Evolutionary conservation across 2,113 vertebrate species (phyloP).

Genomic region (Chionis minor): DNA sequence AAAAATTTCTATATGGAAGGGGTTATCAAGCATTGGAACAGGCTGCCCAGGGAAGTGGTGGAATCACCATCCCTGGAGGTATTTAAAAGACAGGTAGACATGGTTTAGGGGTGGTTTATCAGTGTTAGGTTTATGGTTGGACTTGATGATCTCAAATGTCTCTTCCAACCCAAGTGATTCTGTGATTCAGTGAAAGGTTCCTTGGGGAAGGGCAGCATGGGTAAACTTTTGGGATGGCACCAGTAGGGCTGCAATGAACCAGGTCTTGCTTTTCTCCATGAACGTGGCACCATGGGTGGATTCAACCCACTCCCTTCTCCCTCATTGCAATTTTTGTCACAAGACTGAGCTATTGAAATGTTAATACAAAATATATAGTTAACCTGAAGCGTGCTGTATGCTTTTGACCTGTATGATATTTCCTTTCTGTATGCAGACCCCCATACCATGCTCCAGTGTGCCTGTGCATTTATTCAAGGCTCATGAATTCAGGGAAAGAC

Average conservation of each 20-base stretch:
- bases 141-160: too few species aligned
- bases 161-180: too few species aligned
- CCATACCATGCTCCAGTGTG: accelerated
- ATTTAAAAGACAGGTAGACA: too few species aligned
- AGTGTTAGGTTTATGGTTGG: too few species aligned
- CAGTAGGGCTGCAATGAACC: too few species aligned
- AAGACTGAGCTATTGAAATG: background rate
- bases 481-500: background rate
- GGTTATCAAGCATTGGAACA: too few species aligned
- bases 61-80: too few species aligned
- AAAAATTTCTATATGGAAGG: too few species aligned
- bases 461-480: background rate
- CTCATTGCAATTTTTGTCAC: background rate
- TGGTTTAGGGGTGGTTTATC: too few species aligned
- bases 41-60: too few species aligned
- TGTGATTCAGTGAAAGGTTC: background rate
- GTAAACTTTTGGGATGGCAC: background rate
- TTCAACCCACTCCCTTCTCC: background rate
- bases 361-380: background rate
- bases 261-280: background rate
- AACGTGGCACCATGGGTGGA: background rate
- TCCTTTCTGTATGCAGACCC: background rate
- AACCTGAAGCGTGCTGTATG: accelerated
- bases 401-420: background rate
- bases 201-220: background rate